Conservation (phyloP, 2,888 invertebrate species). For the Eupeodes latifasciatus region DNA sequence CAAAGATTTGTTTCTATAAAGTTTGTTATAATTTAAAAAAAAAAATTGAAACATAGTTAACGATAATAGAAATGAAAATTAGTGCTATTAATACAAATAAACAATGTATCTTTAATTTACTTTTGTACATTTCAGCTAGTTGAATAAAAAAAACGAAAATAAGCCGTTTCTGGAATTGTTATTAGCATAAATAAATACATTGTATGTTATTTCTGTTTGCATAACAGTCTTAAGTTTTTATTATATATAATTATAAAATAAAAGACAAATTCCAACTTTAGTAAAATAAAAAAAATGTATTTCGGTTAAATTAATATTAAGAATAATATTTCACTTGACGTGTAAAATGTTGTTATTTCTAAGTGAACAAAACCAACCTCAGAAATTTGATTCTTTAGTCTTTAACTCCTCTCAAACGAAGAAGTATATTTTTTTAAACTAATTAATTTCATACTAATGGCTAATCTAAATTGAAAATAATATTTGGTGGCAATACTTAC, state of each 20-base stretch:
- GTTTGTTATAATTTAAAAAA: conserved; percentile 35
- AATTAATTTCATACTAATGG: too few relatives aligned
- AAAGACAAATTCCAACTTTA: conserved; percentile 43
- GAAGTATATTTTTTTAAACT: too few relatives aligned
- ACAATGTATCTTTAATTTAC: not conserved
- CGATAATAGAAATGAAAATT: not conserved
- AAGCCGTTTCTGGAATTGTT: conserved; percentile 18
- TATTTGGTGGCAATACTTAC: too few relatives aligned
- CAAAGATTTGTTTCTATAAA: conserved; percentile 31
- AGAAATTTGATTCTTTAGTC: too few relatives aligned
- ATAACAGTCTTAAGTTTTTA: conserved; percentile 24
- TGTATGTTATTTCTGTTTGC: conserved; percentile 22
- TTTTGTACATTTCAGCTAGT: conserved; percentile 18
- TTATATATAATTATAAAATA: conserved; percentile 26
- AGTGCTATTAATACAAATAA: not conserved
- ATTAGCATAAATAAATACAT: conserved; percentile 8
- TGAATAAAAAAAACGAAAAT: conserved; percentile 15
- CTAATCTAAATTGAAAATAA: too few relatives aligned
- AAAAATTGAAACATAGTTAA: conserved; percentile 22
- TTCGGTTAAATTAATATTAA: not conserved
- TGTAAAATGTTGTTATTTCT: too few relatives aligned
- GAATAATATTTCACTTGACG: not conserved
- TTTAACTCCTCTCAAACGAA: too few relatives aligned
- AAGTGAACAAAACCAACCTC: too few relatives aligned
- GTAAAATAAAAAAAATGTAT: not conserved